phyloP scores from a whole-genome alignment of 30 jellyfish, hydroid and myxozoan species.

The Hydra vulgaris region DNA sequence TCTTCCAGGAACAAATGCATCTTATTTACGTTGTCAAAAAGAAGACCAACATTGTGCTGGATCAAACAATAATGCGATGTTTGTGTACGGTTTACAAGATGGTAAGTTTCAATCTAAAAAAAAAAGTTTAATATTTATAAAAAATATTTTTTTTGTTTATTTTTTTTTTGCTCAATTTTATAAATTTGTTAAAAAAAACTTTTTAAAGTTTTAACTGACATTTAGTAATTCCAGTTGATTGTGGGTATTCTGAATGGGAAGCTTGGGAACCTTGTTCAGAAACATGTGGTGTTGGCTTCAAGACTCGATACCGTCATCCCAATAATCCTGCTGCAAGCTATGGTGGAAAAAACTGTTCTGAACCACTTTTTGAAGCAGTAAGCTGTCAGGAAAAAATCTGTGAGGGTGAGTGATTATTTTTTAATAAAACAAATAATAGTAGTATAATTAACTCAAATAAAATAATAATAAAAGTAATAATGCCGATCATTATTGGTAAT shows the following conservation, averaged over 20 bases:
- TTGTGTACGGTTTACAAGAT: slow-evolving; percentile 73
- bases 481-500: too few relatives aligned
- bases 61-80: slow-evolving; percentile 40
- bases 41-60: slow-evolving; percentile 86
- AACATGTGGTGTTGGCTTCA: slow-evolving; percentile 72
- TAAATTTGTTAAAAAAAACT: too few relatives aligned
- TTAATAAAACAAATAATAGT: not conserved
- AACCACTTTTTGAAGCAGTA: slow-evolving; percentile 36
- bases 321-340: slow-evolving; percentile 74
- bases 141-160: too few relatives aligned
- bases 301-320: slow-evolving; percentile 51
- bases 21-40: slow-evolving; percentile 45
- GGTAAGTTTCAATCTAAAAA: slow-evolving; percentile 28
- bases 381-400: slow-evolving; percentile 62
- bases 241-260: slow-evolving; percentile 78
- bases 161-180: too few relatives aligned
- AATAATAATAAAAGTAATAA: too few relatives aligned
- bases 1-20: slow-evolving; percentile 14
- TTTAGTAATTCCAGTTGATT: slow-evolving; percentile 42
- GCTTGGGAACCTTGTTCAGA: slow-evolving; percentile 63
- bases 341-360: slow-evolving; percentile 72
- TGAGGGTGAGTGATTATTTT: slow-evolving; percentile 39
- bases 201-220: too few relatives aligned
- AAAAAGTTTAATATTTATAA: not conserved
- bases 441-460: not conserved